These are phyloP conservation scores for Riptortus pedestris DNA, from an alignment of 1,140 invertebrate species.

Conservation along the genomic window DNA sequence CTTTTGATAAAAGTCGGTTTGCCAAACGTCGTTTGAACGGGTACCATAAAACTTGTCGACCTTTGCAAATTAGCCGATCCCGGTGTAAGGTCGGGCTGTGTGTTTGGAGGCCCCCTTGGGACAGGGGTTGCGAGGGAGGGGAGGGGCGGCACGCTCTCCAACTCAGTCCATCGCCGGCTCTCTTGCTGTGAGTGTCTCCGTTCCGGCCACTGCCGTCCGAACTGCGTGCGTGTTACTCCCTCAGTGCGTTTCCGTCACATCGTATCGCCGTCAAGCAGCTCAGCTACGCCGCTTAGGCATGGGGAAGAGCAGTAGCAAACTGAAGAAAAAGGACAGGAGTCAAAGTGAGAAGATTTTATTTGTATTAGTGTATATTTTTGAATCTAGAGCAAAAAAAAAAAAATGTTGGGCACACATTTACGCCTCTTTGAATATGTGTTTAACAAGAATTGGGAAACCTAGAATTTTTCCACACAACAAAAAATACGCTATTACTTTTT, in stretches of 20 bases:
- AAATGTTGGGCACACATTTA: no score
- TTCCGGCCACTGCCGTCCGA: not conserved
- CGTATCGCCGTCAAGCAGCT: not conserved
- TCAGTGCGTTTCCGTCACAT: not conserved
- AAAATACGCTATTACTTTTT: no score
- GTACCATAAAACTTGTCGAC: no score
- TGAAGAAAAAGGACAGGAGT: conserved; percentile 35
- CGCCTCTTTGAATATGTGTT: no score
- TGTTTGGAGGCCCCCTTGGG: no score
- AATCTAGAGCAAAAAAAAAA: no score
- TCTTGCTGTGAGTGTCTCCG: not conserved
- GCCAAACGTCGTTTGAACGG: no score
- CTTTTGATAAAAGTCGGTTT: no score
- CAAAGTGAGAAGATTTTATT: conserved; percentile 36
- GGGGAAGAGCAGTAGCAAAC: conserved; percentile 38
- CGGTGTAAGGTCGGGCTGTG: no score
- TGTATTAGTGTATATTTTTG: conserved; percentile 8
- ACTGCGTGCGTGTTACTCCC: not conserved
- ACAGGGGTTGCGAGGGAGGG: not conserved
- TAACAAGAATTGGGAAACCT: no score
- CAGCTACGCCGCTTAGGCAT: conserved; percentile 26
- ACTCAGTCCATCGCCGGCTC: not conserved
- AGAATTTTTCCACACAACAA: no score
- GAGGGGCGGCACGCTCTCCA: not conserved
- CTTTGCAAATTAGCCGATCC: no score